Percentiles rank a stretch among this genome's conserved stretches.
phyloP scores from a whole-genome alignment of 2,113 vertebrate species.

The Fulica atra region DNA sequence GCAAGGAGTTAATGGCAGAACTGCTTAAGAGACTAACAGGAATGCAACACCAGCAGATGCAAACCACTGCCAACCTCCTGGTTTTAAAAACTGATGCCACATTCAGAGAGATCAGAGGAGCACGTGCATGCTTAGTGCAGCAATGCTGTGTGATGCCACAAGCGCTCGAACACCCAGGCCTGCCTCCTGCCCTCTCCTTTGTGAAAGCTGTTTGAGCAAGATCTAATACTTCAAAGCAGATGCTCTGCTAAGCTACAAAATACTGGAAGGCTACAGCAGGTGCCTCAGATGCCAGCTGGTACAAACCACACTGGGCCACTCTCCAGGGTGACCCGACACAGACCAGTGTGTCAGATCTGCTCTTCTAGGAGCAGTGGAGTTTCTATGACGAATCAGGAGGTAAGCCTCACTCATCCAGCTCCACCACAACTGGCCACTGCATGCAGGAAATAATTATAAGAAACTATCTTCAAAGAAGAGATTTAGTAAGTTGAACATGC shows the following conservation, averaged over 20 bases:
- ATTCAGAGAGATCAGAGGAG: not conserved
- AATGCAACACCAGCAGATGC: not conserved
- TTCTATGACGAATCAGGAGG: not conserved
- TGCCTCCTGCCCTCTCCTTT: not conserved
- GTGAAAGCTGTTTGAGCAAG: not conserved
- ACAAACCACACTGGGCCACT: fast-evolving
- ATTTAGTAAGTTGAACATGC: not conserved
- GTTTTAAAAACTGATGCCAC: fast-evolving
- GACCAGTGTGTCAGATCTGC: not conserved
- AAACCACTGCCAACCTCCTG: not conserved
- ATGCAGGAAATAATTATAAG: not conserved
- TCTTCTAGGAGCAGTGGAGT: fast-evolving
- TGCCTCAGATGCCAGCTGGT: not conserved
- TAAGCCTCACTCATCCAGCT: not conserved
- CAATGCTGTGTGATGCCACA: not conserved
- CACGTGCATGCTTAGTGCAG: not conserved
- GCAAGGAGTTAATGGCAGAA: not conserved
- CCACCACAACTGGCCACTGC: not conserved
- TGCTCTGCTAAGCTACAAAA: not conserved
- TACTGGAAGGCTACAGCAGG: not conserved
- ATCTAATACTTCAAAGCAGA: not conserved
- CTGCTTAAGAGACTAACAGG: not conserved
- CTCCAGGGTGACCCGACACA: not conserved
- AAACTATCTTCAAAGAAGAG: not conserved
- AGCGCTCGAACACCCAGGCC: fast-evolving